phyloP scores from a whole-genome alignment of 2,888 invertebrate species.

The Antheraea yamamai region DNA sequence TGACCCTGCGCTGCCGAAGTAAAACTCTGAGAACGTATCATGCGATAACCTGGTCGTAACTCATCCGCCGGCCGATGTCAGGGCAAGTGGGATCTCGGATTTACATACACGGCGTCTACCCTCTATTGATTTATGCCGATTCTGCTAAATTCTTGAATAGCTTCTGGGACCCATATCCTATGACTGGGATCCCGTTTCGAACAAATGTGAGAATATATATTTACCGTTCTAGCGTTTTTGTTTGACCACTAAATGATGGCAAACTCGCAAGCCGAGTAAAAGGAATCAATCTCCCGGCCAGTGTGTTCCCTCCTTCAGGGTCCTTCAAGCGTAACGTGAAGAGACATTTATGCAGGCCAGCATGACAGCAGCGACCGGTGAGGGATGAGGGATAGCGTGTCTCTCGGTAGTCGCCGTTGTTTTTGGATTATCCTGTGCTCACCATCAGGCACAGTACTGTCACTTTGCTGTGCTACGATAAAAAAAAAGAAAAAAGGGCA shows the following conservation, averaged over 20 bases:
- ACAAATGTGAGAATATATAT: neutral
- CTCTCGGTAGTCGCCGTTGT: too few relatives aligned
- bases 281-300: too few relatives aligned
- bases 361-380: too few relatives aligned
- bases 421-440: too few relatives aligned
- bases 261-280: too few relatives aligned
- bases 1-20: constrained; percentile 14
- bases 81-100: constrained; percentile 42
- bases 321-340: too few relatives aligned
- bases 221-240: neutral
- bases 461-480: too few relatives aligned
- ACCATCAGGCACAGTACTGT: too few relatives aligned
- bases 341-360: too few relatives aligned
- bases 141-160: constrained; percentile 43
- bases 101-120: constrained; percentile 63
- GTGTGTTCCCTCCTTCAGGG: too few relatives aligned
- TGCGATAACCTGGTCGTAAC: constrained; percentile 56
- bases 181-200: neutral
- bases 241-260: neutral
- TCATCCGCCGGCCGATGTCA: constrained; percentile 55
- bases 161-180: constrained; percentile 5
- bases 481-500: too few relatives aligned
- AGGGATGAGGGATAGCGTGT: too few relatives aligned
- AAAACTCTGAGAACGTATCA: constrained; percentile 46
- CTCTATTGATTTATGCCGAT: constrained; percentile 58